Evolutionary conservation across 1,140 invertebrate genomes (phyloP), one percentile per base, ranked within the genome.

Genomic region (Pachyrhynchus sulphureomaculatus): DNA sequence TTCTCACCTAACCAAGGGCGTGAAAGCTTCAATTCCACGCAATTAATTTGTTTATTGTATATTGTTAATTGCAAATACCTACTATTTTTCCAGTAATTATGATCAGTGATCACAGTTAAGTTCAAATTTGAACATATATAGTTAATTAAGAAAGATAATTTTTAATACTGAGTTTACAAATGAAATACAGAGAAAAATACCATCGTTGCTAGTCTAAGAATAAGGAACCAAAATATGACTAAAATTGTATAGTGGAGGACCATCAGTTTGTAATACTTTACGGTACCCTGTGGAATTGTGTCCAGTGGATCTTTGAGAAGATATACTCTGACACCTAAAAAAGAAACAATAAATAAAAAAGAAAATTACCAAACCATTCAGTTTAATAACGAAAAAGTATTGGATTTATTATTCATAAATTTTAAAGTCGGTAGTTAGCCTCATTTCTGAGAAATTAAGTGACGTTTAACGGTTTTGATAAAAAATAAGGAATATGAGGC

Each of bases 231-330:
- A 34, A 71, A 57, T n/a, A 69, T 12, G 1, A 39, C 29, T 17
- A 67, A 21, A 6, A 72, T 33, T 1, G 53, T 20, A 33, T 74
- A 73, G 52, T 74, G 72, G 1, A 54, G 34, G 17, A 67, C 33
- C 47, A 62, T 56, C 2, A 74, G 21, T 57, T 70, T 73, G n/a
- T 44, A 51, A 34, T 66, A 71, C 33, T 67, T 69, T 1, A 55
- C 21, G 1, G 13, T 53, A 5, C 73, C 75, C 54, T 68, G 53
- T 4, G 66, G 68, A 4, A 82, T 49, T 0, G 82, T 83, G 0
- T 81, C 77, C 17, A 82, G 42, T 0, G 82, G 78, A 62, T 88
- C 87, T 63, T 86, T 85, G 0, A 88, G 67, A 0, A 88, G 60
- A 67, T 84, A 86, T 0, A 81, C 69, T 32, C 86, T 45, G 4